Conservation (phyloP, 2,797 vertebrate genomes). For the Sparus aurata region DNA sequence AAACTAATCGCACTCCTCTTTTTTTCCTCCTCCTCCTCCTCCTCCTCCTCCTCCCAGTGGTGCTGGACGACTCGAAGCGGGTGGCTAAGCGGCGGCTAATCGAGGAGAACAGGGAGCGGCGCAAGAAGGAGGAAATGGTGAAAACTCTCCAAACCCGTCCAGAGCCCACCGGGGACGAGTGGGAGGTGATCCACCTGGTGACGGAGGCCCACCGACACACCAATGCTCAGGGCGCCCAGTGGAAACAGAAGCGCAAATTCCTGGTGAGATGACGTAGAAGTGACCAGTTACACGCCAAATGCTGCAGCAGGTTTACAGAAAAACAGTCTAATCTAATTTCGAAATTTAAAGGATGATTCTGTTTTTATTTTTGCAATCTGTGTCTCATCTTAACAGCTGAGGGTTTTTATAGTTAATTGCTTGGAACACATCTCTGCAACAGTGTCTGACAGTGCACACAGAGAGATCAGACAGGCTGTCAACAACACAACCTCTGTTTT, state of each 20-base stretch:
- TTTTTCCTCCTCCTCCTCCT: background rate
- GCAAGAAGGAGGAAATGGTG: constrained; percentile 97
- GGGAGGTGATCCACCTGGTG: constrained; percentile 96
- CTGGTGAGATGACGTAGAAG: constrained; percentile 66
- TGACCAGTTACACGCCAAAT: too few species aligned
- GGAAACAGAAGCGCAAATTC: constrained; percentile 99
- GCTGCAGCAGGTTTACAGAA: background rate
- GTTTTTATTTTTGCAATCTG: background rate
- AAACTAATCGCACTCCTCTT: constrained; percentile 9
- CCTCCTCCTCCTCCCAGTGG: constrained; percentile 84
- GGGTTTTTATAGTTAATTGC: background rate
- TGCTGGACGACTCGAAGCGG: constrained; percentile 96
- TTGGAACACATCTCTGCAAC: background rate
- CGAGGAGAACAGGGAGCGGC: constrained; percentile 96
- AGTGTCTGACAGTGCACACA: background rate
- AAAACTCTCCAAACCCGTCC: constrained; percentile 94
- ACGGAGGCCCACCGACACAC: constrained; percentile 97
- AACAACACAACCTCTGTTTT: background rate
- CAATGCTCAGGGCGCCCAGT: constrained; percentile 98
- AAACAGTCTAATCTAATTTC: background rate
- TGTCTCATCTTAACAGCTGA: background rate
- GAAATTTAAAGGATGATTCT: background rate
- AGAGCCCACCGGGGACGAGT: constrained; percentile 94
- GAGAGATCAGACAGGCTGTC: background rate
- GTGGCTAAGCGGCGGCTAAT: constrained; percentile 98